Conservation (phyloP, 2,888 invertebrate genomes). For the Stenodera caucasica region DNA sequence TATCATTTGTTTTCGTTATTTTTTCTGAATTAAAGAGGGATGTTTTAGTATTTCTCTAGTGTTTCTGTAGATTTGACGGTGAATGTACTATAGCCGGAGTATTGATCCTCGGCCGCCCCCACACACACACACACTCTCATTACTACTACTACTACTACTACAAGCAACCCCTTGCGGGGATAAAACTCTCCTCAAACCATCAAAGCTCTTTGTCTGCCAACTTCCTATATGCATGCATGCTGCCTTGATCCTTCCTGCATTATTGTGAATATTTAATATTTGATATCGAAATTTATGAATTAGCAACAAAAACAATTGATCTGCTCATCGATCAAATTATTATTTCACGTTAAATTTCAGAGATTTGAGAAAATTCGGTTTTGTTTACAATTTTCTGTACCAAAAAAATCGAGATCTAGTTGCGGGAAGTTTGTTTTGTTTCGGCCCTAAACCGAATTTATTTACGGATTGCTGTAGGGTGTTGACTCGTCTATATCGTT, state of each 20-base stretch:
- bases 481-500: conserved; percentile 1
- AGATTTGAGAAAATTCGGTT: background rate
- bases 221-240: conserved; percentile 38
- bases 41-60: conserved; percentile 4
- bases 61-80: conserved; percentile 37
- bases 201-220: conserved; percentile 39
- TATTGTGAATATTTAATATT: background rate
- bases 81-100: conserved; percentile 43
- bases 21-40: background rate
- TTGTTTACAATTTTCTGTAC: too few relatives aligned
- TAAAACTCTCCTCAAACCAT: conserved; percentile 37
- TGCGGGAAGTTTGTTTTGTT: too few relatives aligned
- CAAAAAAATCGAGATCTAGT: too few relatives aligned
- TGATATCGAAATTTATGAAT: too few relatives aligned
- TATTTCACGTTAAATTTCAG: background rate
- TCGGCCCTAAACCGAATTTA: conserved; percentile 17
- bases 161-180: conserved; percentile 40
- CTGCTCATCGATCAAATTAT: background rate
- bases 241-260: conserved; percentile 24
- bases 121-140: conserved; percentile 18
- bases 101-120: conserved; percentile 47
- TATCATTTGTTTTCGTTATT: too few relatives aligned
- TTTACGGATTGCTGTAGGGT: conserved; percentile 16
- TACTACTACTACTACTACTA: conserved; percentile 1
- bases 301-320: too few relatives aligned